A percentile compares a stretch with the other conserved stretches of the same genome.
phyloP scores from a whole-genome alignment of 2,888 invertebrate genomes.

The Laothoe populi region DNA sequence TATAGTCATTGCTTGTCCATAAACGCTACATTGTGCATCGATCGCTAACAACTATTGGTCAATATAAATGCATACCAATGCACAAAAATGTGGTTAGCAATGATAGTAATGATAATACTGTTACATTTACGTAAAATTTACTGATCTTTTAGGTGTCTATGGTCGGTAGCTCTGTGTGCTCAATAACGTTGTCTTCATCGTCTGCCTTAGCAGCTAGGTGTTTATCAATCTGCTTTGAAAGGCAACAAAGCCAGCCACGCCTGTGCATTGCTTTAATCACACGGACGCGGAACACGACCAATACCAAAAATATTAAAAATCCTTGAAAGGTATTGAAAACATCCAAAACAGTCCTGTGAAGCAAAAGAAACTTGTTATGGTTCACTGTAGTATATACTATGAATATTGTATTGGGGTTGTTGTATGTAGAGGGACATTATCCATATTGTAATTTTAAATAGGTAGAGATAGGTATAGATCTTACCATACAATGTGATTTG shows the following conservation, averaged over 20 bases:
- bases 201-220: constrained; percentile 70
- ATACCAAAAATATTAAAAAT: constrained; percentile 84
- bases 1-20: no score
- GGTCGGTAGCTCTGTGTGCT: constrained; percentile 67
- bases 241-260: constrained; percentile 62
- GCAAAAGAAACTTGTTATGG: constrained; percentile 31
- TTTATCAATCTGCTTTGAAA: constrained; percentile 57
- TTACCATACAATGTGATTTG: constrained; percentile 63
- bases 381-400: no score
- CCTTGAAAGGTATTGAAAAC: constrained; percentile 86
- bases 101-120: not conserved
- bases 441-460: not conserved
- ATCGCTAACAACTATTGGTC: not conserved
- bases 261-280: constrained; percentile 71
- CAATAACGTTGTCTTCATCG: constrained; percentile 74
- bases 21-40: not conserved
- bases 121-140: not conserved
- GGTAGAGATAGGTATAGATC: constrained; percentile 40
- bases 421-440: no score
- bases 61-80: not conserved
- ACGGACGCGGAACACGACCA: constrained; percentile 84
- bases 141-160: constrained; percentile 44
- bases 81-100: no score
- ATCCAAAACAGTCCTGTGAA: constrained; percentile 84
- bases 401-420: no score